phyloP scores from a whole-genome alignment of 2,888 invertebrate species.

The Crematogaster levior region DNA sequence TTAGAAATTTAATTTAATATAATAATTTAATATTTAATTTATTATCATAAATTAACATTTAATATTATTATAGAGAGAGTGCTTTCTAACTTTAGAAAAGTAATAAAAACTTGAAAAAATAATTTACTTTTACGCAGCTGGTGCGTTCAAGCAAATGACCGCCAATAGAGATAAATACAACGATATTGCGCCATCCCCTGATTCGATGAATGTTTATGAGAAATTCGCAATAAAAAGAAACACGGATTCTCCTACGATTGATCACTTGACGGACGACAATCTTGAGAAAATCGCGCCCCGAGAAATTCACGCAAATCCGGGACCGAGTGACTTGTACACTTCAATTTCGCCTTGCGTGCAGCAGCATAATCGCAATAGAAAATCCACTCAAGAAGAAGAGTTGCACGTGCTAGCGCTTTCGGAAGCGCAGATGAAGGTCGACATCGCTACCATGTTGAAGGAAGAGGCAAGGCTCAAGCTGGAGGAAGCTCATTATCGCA shows the following conservation, averaged over 20 bases:
- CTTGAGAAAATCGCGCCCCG: slow-evolving; percentile 13
- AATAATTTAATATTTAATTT: slow-evolving; percentile 1
- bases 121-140: slow-evolving; percentile 20
- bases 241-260: slow-evolving; percentile 24
- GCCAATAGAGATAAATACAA: slow-evolving; percentile 40
- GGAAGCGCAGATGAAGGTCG: slow-evolving; percentile 77
- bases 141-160: neutral
- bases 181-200: neutral
- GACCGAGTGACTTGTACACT: slow-evolving; percentile 56
- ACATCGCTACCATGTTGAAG: slow-evolving; percentile 76
- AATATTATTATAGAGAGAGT: slow-evolving; percentile 10
- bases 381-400: slow-evolving; percentile 70
- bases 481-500: slow-evolving; percentile 78
- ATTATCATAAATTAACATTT: no score
- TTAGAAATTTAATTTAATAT: neutral
- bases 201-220: slow-evolving; percentile 40
- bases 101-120: neutral
- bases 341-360: slow-evolving; percentile 52
- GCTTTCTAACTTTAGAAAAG: neutral
- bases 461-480: slow-evolving; percentile 78
- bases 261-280: slow-evolving; percentile 57
- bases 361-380: slow-evolving; percentile 63
- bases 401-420: slow-evolving; percentile 75
- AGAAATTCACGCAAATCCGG: slow-evolving; percentile 40
- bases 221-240: slow-evolving; percentile 21